phyloP scores from a whole-genome alignment of 1,140 invertebrate genomes.

The Cydia pomonella region DNA sequence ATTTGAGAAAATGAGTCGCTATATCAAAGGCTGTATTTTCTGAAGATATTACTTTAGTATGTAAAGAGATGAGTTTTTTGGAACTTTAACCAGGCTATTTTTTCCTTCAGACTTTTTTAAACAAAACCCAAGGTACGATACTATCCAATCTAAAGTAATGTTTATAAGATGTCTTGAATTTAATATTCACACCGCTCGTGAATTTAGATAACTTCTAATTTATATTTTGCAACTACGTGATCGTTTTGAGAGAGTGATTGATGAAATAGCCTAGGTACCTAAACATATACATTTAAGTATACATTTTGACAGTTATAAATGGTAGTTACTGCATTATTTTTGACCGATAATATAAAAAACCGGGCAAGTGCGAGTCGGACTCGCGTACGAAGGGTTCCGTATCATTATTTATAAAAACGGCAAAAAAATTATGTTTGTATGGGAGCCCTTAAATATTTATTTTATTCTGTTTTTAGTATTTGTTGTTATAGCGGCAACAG shows the following conservation, averaged over 20 bases:
- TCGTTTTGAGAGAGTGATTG: background rate
- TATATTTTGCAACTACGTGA: background rate
- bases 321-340: too few relatives aligned
- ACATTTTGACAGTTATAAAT: too few relatives aligned
- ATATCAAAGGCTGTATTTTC: background rate
- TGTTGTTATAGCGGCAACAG: too few relatives aligned
- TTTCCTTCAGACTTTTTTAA: background rate
- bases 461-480: too few relatives aligned
- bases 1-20: conserved; percentile 1
- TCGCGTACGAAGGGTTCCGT: too few relatives aligned
- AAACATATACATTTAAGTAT: too few relatives aligned
- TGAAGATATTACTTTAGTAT: conserved; percentile 8
- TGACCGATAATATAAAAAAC: too few relatives aligned
- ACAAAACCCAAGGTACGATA: background rate
- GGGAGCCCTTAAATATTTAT: too few relatives aligned
- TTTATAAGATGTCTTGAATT: background rate
- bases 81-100: background rate
- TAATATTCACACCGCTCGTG: background rate
- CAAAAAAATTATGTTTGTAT: too few relatives aligned
- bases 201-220: background rate
- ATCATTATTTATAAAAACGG: too few relatives aligned
- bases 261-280: background rate
- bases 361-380: too few relatives aligned
- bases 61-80: background rate
- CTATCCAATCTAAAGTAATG: conserved; percentile 1